Percentiles rank a stretch among this genome's conserved stretches.
Evolutionary conservation across 2,797 vertebrate species (phyloP).

Genomic region (Eulemur mongoz): DNA sequence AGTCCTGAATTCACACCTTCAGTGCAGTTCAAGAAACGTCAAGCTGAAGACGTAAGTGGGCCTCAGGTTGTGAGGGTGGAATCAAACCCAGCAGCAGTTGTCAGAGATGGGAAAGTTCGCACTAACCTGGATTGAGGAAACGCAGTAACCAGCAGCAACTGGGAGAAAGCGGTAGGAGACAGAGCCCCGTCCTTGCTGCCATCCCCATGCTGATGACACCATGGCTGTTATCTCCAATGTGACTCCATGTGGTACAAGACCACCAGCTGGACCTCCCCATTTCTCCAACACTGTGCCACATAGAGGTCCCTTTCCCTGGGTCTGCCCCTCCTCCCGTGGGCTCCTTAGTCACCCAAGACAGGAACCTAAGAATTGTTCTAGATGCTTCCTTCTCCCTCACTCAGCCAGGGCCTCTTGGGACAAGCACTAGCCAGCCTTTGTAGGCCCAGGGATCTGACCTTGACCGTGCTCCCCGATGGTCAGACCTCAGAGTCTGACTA

Average conservation of each 20-base stretch:
- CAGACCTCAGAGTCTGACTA: not conserved
- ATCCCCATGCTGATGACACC: not conserved
- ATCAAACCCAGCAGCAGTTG: not conserved
- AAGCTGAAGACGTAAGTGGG: not conserved
- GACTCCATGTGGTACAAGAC: fast-evolving
- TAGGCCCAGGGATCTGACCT: not conserved
- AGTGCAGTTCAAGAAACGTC: not conserved
- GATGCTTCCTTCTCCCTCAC: not conserved
- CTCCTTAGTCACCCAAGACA: not conserved
- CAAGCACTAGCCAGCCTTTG: not conserved
- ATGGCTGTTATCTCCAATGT: not conserved
- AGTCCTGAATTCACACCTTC: not conserved
- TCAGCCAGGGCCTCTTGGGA: not conserved
- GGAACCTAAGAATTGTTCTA: not conserved
- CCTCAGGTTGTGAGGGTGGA: not conserved
- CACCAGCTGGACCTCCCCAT: too few relatives aligned
- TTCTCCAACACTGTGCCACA: not conserved
- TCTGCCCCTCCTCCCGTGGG: not conserved
- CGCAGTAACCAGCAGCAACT: not conserved
- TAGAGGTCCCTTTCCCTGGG: not conserved
- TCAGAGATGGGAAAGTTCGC: not conserved
- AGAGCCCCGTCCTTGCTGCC: not conserved
- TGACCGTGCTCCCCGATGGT: not conserved
- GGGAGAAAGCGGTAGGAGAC: not conserved
- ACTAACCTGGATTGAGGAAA: not conserved